Evolutionary conservation across 2,888 invertebrate species (phyloP).

Genomic region (Barypeithes pellucidus): DNA sequence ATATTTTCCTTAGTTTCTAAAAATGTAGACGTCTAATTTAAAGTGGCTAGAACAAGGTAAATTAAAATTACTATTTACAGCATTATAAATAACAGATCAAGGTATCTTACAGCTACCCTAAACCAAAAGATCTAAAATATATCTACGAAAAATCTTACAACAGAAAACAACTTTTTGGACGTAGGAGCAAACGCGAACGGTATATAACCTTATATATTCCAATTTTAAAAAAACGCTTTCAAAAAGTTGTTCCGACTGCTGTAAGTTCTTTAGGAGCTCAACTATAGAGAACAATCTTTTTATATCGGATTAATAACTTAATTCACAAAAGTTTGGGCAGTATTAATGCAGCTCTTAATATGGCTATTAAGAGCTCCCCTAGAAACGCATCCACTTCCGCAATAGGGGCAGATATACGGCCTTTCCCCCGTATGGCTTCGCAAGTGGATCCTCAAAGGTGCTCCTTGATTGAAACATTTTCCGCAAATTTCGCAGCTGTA

Average conservation of each 20-base stretch:
- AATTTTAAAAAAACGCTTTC: background rate
- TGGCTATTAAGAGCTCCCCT: conserved; percentile 76
- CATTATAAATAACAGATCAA: conserved; percentile 30
- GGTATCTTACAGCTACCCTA: conserved; percentile 31
- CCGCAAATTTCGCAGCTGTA: conserved; percentile 76
- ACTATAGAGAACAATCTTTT: conserved; percentile 77
- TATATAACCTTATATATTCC: too few relatives aligned
- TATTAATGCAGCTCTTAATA: conserved; percentile 69
- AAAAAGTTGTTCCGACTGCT: background rate
- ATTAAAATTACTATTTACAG: conserved; percentile 22
- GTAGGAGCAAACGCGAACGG: background rate
- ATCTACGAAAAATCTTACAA: conserved; percentile 69
- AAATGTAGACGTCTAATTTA: background rate
- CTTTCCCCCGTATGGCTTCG: conserved; percentile 76
- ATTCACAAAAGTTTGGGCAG: conserved; percentile 35
- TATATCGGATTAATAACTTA: conserved; percentile 72
- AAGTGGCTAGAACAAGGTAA: background rate
- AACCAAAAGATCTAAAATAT: conserved; percentile 69
- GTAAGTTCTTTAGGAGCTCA: conserved; percentile 59
- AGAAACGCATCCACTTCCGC: conserved; percentile 76
- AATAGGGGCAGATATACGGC: conserved; percentile 75
- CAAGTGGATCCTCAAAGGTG: conserved; percentile 76
- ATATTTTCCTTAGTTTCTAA: too few relatives aligned
- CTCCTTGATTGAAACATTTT: conserved; percentile 77
- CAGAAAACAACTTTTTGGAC: conserved; percentile 76